These are phyloP conservation scores for Dicentrarchus labrax DNA, from an alignment of 2,113 vertebrate genomes.

Conservation along the genomic window DNA sequence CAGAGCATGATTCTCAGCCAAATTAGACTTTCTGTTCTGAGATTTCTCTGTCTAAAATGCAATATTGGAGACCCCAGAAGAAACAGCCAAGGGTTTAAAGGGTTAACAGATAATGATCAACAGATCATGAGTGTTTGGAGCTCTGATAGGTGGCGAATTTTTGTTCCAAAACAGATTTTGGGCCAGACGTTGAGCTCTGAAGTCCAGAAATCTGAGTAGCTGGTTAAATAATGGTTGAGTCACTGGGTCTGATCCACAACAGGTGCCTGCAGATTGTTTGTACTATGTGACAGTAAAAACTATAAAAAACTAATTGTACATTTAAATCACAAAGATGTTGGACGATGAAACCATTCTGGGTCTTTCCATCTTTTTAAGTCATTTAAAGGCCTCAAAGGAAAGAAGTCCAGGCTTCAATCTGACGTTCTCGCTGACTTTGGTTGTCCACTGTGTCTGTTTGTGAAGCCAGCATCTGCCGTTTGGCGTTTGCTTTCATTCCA, in stretches of 20 bases:
- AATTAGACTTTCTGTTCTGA: not conserved
- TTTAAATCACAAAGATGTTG: slow-evolving; percentile 16
- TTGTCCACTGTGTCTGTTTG: not conserved
- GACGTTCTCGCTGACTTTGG: slow-evolving; percentile 4
- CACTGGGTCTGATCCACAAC: slow-evolving; percentile 29
- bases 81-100: not conserved
- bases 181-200: not conserved
- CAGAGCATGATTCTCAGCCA: not conserved
- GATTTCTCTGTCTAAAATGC: too few species aligned
- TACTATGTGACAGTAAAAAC: slow-evolving; percentile 21
- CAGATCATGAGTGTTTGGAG: not conserved
- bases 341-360: not conserved
- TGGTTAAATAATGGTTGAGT: slow-evolving; percentile 9
- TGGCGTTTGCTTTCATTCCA: not conserved
- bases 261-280: slow-evolving; percentile 38
- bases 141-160: not conserved
- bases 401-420: not conserved
- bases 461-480: not conserved
- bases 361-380: not conserved
- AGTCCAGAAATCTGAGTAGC: slow-evolving; percentile 20
- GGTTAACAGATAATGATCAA: not conserved
- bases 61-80: not conserved
- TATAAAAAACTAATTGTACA: not conserved
- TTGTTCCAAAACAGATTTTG: not conserved
- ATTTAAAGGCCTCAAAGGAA: slow-evolving; percentile 15